Conservation (phyloP, 2,888 invertebrate species). For the Caenorhabditis sp. region DNA sequence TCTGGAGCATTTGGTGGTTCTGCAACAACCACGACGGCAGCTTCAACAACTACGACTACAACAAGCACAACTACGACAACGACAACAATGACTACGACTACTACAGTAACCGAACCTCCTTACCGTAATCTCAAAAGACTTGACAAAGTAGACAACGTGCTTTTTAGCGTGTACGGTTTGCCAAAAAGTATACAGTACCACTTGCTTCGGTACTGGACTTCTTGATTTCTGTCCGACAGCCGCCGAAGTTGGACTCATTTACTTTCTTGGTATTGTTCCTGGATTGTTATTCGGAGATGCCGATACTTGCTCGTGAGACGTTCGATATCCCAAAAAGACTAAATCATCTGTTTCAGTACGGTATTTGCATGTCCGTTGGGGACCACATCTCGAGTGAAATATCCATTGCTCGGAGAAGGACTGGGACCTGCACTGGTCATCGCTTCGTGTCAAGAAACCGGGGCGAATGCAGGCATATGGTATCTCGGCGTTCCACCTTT, state of each 20-base stretch:
- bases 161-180: slow-evolving; percentile 34
- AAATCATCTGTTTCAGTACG: slow-evolving; percentile 6
- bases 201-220: neutral
- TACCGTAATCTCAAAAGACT: slow-evolving; percentile 10
- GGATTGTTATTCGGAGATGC: neutral
- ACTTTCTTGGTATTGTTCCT: slow-evolving; percentile 3
- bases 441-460: slow-evolving; percentile 20
- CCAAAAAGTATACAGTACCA: slow-evolving; percentile 11
- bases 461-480: slow-evolving; percentile 26
- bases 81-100: slow-evolving; percentile 18
- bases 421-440: slow-evolving; percentile 12
- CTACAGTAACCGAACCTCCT: slow-evolving; percentile 26
- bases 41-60: neutral
- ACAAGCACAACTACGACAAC: slow-evolving; percentile 5
- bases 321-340: neutral
- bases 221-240: slow-evolving; percentile 4
- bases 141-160: neutral
- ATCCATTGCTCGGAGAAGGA: neutral
- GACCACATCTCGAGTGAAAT: neutral
- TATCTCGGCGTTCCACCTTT: slow-evolving; percentile 21
- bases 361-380: slow-evolving; percentile 21
- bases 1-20: too few species aligned
- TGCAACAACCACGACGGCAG: too few species aligned
- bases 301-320: slow-evolving; percentile 26
- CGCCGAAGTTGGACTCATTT: slow-evolving; percentile 6